Base-by-base conservation (phyloP, 2,113 vertebrate species). In the Pelmatolapia mariae region DNA sequence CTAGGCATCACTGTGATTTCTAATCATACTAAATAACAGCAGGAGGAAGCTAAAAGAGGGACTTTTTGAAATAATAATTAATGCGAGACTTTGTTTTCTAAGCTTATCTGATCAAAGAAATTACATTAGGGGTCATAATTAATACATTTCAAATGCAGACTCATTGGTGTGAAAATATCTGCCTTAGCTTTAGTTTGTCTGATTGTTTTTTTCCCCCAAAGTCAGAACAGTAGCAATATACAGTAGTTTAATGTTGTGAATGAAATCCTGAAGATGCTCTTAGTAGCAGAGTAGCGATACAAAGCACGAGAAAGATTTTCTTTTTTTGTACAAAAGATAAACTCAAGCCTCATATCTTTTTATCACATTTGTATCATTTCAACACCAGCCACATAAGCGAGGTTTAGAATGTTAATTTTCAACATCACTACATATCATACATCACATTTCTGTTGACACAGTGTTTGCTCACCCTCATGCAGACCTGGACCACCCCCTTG, bases 401-500 rank as follows among this genome's bases (percentile, higher is more conserved):
- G 91, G 93, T 94, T 93, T 91, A 82, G 87, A 85, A 89, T 91
- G 87, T 91, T 88, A 52, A 82, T 84, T 90, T 85, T 84, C 31
- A 66, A 82, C 86, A 90, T 93, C 89, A 93, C 83, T 91, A 95
- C 92, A 93, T 92, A 92, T 92, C 92, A 93, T 89, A 91, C 87
- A 82, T 92, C 84, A 89, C 53, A 7, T 89, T 89, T 94, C 87
- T 90, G 86, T 93, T 86, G 80, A 87, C 86, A 85, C 40, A 45
- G 80, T 82, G 90, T 92, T 84, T 81, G 83, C 90, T 84, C 81
- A 78, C 71, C 84, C 89, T 92, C 88, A 85, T 11, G 80, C 89
- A 89, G 93, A 80, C 94, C 95, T 93, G 80, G 86, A 90, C 76
- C 92, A 73, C 95, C 93, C 96, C 96, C 96, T 96, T 95, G 95